Base-by-base conservation (phyloP, 2,113 vertebrate species). In the Sitta europaea region DNA sequence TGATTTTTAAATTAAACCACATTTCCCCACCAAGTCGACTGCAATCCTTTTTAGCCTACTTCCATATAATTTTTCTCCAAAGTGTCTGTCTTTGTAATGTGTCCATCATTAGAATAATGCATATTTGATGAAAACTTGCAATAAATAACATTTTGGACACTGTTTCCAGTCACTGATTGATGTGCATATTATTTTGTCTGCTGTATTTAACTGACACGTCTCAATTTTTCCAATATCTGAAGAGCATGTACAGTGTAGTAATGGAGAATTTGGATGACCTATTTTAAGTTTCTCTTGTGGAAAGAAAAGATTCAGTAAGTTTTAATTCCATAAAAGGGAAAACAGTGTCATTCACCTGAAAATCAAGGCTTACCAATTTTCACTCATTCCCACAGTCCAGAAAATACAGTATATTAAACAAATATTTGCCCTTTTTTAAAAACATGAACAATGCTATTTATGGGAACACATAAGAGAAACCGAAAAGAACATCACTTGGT, bases 81-180 rank as follows among this genome's bases (percentile, higher is more conserved):
- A 95, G 83, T 93, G 66, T 77, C 90, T 96, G 63, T 96, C 96
- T 98, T 97, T 59, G 40, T 96, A 97, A 97, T 53, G 36, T 87
- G 93, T 92, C 3, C 1, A 96, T 98, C 96, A 94, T 95, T 97
- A 97, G 66, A 96, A 90, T 95, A 96, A 97, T 97, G 71, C 84
- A 97, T 97, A 95, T 98, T 97, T 97, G 96, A 98, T 98, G 96
- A 97, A 97, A 97, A 97, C 33, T 72, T 93, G 73, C 82, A 95
- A 98, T 97, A 97, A 97, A 97, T 97, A 98, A 96, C 61, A 87
- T 96, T 97, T 94, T 88, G 94, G 94, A 96, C 92, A 86, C 87
- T 91, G 28, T 93, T 97, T 95, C 77, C 65, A 94, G 96, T 88
- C 95, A 94, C 38, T 95, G 95, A 97, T 94, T 96, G 94, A 98